phyloP scores from a whole-genome alignment of 2,797 vertebrate species.

The Galago senegalensis region DNA sequence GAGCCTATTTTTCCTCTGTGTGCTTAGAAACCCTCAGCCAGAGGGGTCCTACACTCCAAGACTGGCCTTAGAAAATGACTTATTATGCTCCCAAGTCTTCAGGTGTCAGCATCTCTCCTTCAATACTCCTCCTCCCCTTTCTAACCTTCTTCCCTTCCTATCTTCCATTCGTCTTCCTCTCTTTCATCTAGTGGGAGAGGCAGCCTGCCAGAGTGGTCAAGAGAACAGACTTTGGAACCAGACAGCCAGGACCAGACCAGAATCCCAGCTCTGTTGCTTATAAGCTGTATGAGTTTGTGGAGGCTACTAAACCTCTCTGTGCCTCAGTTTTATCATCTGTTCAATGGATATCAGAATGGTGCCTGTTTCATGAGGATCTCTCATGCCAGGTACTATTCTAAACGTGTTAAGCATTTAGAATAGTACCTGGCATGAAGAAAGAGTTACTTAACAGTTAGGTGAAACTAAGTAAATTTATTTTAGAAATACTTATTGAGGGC shows the following conservation, averaged over 20 bases:
- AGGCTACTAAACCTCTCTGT: background rate
- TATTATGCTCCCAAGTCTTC: rapidly evolving
- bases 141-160: background rate
- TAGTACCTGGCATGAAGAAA: background rate
- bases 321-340: background rate
- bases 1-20: background rate
- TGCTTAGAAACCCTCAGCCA: background rate
- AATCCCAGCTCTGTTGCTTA: background rate
- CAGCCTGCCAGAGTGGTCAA: background rate
- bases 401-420: background rate
- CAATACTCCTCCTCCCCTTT: background rate
- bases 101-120: background rate
- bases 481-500: background rate
- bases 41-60: background rate
- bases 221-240: background rate
- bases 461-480: background rate
- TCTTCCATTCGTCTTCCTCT: background rate
- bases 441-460: background rate
- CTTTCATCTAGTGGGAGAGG: background rate
- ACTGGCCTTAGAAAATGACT: background rate
- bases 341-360: background rate
- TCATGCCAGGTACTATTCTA: too few relatives aligned
- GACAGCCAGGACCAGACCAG: background rate
- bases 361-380: background rate
- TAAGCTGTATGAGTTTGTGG: background rate